Base-by-base conservation (phyloP, 2,797 vertebrate genomes). In the Bothrops alternatus region DNA sequence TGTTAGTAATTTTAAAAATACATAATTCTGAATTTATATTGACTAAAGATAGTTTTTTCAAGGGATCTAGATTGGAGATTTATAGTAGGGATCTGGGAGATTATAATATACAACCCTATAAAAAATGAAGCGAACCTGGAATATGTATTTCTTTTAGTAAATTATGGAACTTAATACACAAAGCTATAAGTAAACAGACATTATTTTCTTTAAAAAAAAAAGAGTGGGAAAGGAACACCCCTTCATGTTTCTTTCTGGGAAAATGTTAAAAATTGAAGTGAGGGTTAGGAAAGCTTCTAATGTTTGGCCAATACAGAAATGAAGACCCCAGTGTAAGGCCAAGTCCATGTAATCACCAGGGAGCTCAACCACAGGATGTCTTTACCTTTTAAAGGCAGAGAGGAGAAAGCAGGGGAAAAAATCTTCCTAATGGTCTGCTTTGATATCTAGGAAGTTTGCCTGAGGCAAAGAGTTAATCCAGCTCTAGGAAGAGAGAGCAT, bases 381-480 rank as follows among this genome's bases (percentile, higher is more conserved):
- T 82, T 82, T 82, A 82, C 37, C 73, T 47, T 82, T 82, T 47
- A 95, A 91, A 93, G 8, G 94, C 3, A 0, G 92, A 91, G 90
- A 89, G 87, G 93, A 91, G n/a, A 91, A 94, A 92, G 90, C 96
- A 97, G 97, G 97, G 97, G 97, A 98, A 98, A 99, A 99, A 99
- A 99, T 98, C 97, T 97, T 98, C 98, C 98, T 98, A 99, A 99
- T 99, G 98, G 98, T 95, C 98, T 98, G 98, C 97, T 97, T 98
- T 98, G 98, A 99, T 99, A 98, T 99, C 98, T 97, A 97, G 97
- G 96, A 97, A 96, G 97, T 98, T 98, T 98, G 98, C 99, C 98
- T 98, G 97, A 98, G 98, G 99, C 98, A 97, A 98, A 96, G 97
- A 93, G 98, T 98, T 99, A 99, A 99, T 99, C 99, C 99, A 98